phyloP scores from a whole-genome alignment of 2,797 vertebrate genomes.

The Enteromius thamalakanensis region DNA sequence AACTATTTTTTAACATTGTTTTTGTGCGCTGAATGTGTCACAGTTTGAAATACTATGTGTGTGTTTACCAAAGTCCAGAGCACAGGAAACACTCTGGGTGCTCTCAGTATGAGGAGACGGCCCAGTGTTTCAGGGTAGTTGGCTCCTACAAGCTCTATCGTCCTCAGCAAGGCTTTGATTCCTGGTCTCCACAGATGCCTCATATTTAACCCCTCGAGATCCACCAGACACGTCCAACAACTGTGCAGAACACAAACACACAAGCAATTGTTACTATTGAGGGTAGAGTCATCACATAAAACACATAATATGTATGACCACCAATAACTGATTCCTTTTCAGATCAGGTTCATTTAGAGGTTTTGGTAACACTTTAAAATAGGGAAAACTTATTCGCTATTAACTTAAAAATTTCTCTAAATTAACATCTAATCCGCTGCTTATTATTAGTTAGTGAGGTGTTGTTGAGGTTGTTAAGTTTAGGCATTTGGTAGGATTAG shows the following conservation, averaged over 20 bases:
- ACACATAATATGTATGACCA: neutral
- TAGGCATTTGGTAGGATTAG: too few relatives aligned
- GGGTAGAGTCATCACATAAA: neutral
- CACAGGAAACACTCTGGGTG: conserved; percentile 91
- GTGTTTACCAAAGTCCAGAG: conserved; percentile 92
- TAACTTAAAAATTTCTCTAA: too few relatives aligned
- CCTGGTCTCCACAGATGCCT: conserved; percentile 93
- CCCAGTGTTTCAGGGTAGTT: conserved; percentile 95
- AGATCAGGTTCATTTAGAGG: neutral
- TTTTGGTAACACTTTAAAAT: neutral
- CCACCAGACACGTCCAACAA: conserved; percentile 93
- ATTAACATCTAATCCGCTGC: too few relatives aligned
- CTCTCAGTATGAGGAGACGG: conserved; percentile 87
- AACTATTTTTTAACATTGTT: neutral
- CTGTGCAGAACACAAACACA: conserved; percentile 65
- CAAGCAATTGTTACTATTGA: neutral
- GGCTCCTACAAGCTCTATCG: conserved; percentile 92
- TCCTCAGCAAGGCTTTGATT: conserved; percentile 88
- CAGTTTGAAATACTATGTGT: neutral
- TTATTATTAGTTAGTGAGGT: too few relatives aligned
- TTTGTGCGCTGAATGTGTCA: neutral
- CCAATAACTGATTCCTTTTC: neutral
- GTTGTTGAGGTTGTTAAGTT: too few relatives aligned
- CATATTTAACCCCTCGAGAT: conserved; percentile 95
- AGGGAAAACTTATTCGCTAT: too few relatives aligned